phyloP scores from a whole-genome alignment of 2,888 invertebrate genomes.

The Homarus gammarus region DNA sequence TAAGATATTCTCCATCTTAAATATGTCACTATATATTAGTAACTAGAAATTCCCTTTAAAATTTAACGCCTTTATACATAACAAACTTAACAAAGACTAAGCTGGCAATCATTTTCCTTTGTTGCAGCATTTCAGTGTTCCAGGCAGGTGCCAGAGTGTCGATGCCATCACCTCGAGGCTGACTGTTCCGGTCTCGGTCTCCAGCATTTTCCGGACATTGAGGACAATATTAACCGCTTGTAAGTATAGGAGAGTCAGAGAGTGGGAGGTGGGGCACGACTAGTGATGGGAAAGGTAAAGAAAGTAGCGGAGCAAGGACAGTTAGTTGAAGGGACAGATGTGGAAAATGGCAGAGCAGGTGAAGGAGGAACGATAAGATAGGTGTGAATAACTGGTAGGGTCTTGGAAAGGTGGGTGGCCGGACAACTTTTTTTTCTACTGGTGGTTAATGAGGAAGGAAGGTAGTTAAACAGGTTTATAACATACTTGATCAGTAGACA shows the following conservation, averaged over 20 bases:
- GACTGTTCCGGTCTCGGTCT: slow-evolving; percentile 79
- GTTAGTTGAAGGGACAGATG: too few species aligned
- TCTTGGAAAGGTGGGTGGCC: too few species aligned
- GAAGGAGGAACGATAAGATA: not conserved
- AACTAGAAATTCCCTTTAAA: too few species aligned
- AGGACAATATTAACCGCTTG: slow-evolving; percentile 79
- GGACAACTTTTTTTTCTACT: too few species aligned
- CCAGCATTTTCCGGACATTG: slow-evolving; percentile 78
- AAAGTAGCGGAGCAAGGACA: too few species aligned
- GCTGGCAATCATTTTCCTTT: not conserved
- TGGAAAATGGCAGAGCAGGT: not conserved
- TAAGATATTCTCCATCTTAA: too few species aligned
- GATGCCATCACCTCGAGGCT: slow-evolving; percentile 80
- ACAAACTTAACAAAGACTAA: not conserved
- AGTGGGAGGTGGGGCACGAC: not conserved
- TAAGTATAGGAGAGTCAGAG: slow-evolving; percentile 77
- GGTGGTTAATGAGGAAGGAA: too few species aligned
- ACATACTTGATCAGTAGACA: too few species aligned
- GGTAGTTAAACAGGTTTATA: too few species aligned
- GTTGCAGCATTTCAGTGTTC: slow-evolving; percentile 80
- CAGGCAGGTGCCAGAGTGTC: slow-evolving; percentile 78
- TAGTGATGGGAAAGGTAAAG: not conserved
- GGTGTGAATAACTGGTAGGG: too few species aligned
- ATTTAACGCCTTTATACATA: not conserved
- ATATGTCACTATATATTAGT: too few species aligned